Base-by-base conservation (phyloP, 2,113 vertebrate species). In the Excalfactoria chinensis region DNA sequence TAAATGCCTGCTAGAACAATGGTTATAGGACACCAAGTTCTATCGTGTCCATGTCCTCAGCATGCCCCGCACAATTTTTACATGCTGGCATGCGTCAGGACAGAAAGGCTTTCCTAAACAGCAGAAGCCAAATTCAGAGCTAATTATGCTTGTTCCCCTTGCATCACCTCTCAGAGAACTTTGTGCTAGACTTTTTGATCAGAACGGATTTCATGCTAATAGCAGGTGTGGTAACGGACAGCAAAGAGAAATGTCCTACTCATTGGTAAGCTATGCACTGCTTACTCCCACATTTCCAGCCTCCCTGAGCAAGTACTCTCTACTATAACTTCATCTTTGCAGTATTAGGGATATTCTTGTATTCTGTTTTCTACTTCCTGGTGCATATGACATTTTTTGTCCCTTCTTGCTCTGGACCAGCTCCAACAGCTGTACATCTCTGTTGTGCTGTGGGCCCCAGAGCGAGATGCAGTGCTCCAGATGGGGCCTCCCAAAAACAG, bases 61-160 rank as follows among this genome's bases (percentile, higher is more conserved):
- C 2, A 2, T 35, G 23, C 40, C 60, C 28, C 0, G 2, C 6
- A 1, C 28, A 51, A 22, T 41, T 55, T 46, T 46, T 41, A 73
- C 3, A 0, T 9, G 4, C 35, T 34, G 20, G 32, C 64, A 7
- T 1, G 0, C 12, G 6, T 58, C 40, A 32, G 13, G 44, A 34
- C 18, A 6, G 6, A 15, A 25, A 62, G 12, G 18, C 60, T 41
- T 48, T 35, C 40, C 51, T 30, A 44, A 58, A 62, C 7, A 14
- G 66, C 28, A 53, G 44, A 67, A 6, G 25, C 46, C 53, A 68
- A 51, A 55, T n/a, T 46, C 72, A 72, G 16, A 55, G 59, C 51
- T 59, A 43, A 71, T 77, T 37, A n/a, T 46, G 25, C 32, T 77
- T 41, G 25, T 40, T 6, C n/a, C 40, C 34, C 22, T 41, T 4